These are phyloP conservation scores for Xiphydria camelus DNA, from an alignment of 2,888 invertebrate species.

Conservation along the genomic window DNA sequence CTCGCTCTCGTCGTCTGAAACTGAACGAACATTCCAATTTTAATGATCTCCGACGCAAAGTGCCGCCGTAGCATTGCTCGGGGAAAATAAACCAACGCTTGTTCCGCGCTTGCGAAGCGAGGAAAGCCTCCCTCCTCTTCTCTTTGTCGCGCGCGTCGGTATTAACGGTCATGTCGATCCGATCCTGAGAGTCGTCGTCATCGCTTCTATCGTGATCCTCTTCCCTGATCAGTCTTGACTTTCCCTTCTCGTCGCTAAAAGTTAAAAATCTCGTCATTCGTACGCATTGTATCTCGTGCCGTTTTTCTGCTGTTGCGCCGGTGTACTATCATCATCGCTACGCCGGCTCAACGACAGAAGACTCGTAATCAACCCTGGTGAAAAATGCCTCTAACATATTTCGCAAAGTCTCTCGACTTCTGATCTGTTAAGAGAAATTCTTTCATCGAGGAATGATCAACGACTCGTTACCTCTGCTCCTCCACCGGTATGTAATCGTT, in stretches of 20 bases:
- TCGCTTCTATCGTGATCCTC: slow-evolving; percentile 84
- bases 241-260: slow-evolving; percentile 52
- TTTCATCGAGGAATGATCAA: no score
- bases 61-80: no score
- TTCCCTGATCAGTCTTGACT: slow-evolving; percentile 74
- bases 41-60: no score
- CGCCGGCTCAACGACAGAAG: neutral
- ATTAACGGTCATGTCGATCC: slow-evolving; percentile 86
- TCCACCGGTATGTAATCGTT: slow-evolving; percentile 65
- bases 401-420: neutral
- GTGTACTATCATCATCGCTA: neutral
- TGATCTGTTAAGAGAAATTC: no score
- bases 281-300: neutral
- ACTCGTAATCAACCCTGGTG: no score
- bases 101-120: slow-evolving; percentile 68
- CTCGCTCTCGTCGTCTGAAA: slow-evolving; percentile 75
- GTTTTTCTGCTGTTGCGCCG: no score
- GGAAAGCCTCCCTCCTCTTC: slow-evolving; percentile 76
- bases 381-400: no score
- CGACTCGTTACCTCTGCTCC: slow-evolving; percentile 50
- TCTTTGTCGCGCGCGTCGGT: slow-evolving; percentile 77
- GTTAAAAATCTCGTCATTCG: slow-evolving; percentile 1
- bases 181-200: slow-evolving; percentile 71
- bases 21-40: no score
- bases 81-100: slow-evolving; percentile 59